Evolutionary conservation across 2,888 invertebrate genomes (phyloP).

Genomic region (Barypeithes pellucidus): DNA sequence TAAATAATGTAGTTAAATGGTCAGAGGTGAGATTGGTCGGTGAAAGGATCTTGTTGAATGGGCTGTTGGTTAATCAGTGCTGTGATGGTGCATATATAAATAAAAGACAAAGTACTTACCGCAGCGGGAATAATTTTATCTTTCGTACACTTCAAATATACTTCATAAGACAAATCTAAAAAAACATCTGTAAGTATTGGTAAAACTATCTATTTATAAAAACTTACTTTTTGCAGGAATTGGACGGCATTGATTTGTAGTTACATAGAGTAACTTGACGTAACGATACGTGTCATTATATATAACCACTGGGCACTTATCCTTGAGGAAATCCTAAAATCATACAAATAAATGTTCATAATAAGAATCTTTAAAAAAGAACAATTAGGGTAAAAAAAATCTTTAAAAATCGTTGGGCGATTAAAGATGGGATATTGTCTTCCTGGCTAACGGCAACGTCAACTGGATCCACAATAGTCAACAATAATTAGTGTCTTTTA

Average conservation of each 20-base stretch:
- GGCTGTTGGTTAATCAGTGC: neutral
- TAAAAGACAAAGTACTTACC: constrained; percentile 3
- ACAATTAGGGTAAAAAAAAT: too few relatives aligned
- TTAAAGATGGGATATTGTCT: too few relatives aligned
- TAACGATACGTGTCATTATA: constrained; percentile 13
- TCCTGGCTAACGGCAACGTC: too few relatives aligned
- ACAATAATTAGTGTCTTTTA: neutral
- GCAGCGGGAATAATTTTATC: neutral
- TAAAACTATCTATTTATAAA: too few relatives aligned
- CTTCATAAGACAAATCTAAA: constrained; percentile 17
- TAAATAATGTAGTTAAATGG: too few relatives aligned
- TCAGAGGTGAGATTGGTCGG: too few relatives aligned
- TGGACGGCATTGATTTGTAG: neutral
- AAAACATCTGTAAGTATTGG: neutral
- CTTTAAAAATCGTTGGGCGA: too few relatives aligned
- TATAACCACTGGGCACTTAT: neutral
- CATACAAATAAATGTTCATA: neutral
- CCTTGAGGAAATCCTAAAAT: constrained; percentile 10
- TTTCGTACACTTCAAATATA: constrained; percentile 16
- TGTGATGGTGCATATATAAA: neutral
- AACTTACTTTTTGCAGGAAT: constrained; percentile 5
- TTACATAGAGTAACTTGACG: constrained; percentile 17
- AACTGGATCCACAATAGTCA: too few relatives aligned
- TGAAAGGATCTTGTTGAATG: neutral
- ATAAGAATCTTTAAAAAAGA: too few relatives aligned